Evolutionary conservation across 2,888 invertebrate genomes (phyloP), one percentile per base, ranked within the genome.

Genomic region (Endomychus coccineus): DNA sequence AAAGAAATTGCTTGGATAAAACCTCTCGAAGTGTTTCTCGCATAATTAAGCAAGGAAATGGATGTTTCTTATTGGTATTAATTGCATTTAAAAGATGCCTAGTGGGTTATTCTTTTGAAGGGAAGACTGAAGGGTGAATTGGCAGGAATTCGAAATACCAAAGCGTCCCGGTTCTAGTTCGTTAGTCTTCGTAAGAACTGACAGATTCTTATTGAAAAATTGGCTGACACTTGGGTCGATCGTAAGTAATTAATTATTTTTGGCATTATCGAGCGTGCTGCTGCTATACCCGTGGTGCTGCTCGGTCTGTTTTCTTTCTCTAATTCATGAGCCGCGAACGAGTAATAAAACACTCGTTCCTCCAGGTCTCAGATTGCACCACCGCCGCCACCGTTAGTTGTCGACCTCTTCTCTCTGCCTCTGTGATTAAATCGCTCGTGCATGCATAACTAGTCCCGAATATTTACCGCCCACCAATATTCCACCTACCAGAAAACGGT

Each of bases 181-280:
- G 60, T 61, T 61, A 61, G 58, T 60, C 58, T 59, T 59, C 55
- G 49, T 43, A 51, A 51, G 56, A 61, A 56, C 61, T 61, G 61
- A 61, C 61, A 61, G 61, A 52, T 59, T 52, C 59, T 62, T 61
- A 74, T 74, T 74, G 71, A 74, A 73, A 71, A 73, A 73, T 71
- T 72, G 71, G 71, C 70, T 66, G 70, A 68, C 71, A 72, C 70
- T 71, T 62, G 67, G 71, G 71, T 55, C 55, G 74, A 74, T 75
- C 75, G 73, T 74, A 73, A 72, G 74, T 76, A 77, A 77, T 77
- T 77, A 77, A 77, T 77, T 76, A 77, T 76, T 76, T 77, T 77
- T 75, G 76, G 75, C 76, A 73, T 76, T 75, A 76, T 76, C 75
- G 74, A 74, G 67, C 71, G 68, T 70, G 42, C 40, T n/a, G n/a